These are phyloP conservation scores for Actinostola sp. DNA, from an alignment of 92 coral and sea anemone species.

Conservation along the genomic window DNA sequence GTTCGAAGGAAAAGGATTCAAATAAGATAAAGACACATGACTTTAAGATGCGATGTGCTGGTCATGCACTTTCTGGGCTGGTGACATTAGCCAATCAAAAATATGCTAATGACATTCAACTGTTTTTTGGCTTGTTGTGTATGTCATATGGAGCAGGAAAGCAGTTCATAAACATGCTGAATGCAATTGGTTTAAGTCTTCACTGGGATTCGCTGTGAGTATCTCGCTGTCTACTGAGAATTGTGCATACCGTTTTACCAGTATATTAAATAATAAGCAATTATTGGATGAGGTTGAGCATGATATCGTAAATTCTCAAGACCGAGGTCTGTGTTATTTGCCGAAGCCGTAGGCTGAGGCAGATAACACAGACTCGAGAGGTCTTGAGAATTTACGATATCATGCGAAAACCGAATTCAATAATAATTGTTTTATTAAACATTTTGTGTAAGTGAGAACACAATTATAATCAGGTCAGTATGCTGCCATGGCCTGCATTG, in stretches of 20 bases:
- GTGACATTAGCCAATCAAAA: slow-evolving; percentile 23
- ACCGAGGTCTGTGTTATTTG: too few species aligned
- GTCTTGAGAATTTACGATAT: too few species aligned
- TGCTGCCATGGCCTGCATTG: too few species aligned
- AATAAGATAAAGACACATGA: slow-evolving; percentile 31
- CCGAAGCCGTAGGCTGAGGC: too few species aligned
- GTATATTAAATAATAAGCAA: too few species aligned
- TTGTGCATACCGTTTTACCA: neutral
- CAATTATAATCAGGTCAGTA: too few species aligned
- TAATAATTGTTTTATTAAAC: too few species aligned
- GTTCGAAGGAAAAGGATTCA: slow-evolving; percentile 8
- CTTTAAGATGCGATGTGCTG: slow-evolving; percentile 38
- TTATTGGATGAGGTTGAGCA: too few species aligned
- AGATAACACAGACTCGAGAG: too few species aligned
- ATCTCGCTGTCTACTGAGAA: neutral
- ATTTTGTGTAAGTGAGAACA: too few species aligned
- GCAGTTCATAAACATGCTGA: slow-evolving; percentile 45
- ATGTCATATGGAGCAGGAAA: slow-evolving; percentile 56
- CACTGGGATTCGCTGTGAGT: slow-evolving; percentile 39
- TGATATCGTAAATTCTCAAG: too few species aligned
- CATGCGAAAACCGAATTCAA: too few species aligned
- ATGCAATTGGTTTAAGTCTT: slow-evolving; percentile 25
- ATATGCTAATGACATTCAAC: slow-evolving; percentile 21
- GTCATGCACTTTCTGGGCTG: slow-evolving; percentile 47
- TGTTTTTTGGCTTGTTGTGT: slow-evolving; percentile 48